Evolutionary conservation across 2,797 vertebrate genomes (phyloP), one percentile per base, ranked within the genome.

Genomic region (Acridotheres tristis): DNA sequence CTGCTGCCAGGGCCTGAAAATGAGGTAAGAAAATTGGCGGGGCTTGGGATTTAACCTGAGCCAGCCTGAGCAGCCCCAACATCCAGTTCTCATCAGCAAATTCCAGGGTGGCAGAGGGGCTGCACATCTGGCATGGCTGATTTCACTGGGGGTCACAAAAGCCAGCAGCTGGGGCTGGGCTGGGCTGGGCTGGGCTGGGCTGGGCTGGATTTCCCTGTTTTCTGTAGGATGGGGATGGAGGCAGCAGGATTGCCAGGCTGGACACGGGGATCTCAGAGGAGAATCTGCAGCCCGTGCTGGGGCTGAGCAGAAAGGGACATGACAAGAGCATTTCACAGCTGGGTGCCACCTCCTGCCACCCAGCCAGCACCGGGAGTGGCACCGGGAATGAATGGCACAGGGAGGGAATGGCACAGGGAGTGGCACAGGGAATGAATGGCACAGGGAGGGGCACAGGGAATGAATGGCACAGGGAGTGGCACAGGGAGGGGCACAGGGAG

Each of bases 21-120:
- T 96, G 96, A 98, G 94, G 86, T 96, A 92, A 96, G 78, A 69
- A 43, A 88, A 85, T 96, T 55, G 93, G 97, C 95, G 57, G 2
- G 1, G 57, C 58, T 43, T 59, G 75, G n/a, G 26, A 27, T 66
- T 93, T 76, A 50, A 85, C 61, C 54, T 10, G 51, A 83, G 83
- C 59, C 63, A 75, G 79, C 80, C 82, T 51, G 85, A 69, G 38
- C 66, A 77, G 51, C 55, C 90, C 54, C 75, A 36, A 32, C 87
- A 91, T 43, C 62, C 36, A 91, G 86, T 86, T 95, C 89, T 79
- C 82, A 92, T 97, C 93, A 95, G 94, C 16, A 30, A 32, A 75
- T 86, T 93, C 77, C 68, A 19, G 73, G 68, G 62, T 80, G 69
- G 89, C 73, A 63, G 10, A 67, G 66, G 43, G 73, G 75, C 34